Evolutionary conservation across 1,140 invertebrate genomes (phyloP).

Genomic region (Amphibalanus amphitrite): DNA sequence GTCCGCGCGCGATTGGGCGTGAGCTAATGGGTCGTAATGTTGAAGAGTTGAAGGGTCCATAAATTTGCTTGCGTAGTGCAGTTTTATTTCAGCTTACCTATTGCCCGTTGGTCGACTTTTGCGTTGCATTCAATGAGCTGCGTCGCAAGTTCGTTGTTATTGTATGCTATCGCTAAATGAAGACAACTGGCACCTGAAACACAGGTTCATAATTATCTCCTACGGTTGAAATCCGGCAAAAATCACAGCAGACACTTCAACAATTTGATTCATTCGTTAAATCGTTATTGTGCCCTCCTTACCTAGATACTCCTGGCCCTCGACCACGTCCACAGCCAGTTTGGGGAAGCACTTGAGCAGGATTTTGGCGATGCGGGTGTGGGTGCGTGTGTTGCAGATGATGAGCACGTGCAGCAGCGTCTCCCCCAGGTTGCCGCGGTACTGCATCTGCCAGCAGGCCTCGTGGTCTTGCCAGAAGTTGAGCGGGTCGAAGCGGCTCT

Average conservation of each 20-base stretch:
- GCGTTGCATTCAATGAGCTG: conserved; percentile 77
- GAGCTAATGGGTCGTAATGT: too few species aligned
- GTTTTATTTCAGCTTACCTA: conserved; percentile 35
- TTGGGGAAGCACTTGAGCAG: conserved; percentile 81
- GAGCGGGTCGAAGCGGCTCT: conserved; percentile 60
- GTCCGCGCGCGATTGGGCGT: too few species aligned
- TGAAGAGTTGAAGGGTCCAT: too few species aligned
- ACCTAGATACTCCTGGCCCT: conserved; percentile 94
- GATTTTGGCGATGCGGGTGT: conserved; percentile 66
- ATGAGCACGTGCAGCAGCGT: conserved; percentile 84
- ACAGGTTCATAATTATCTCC: conserved; percentile 6
- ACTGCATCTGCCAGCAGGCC: conserved; percentile 94
- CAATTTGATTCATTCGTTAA: neutral
- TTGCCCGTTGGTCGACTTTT: conserved; percentile 76
- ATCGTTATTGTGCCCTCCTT: conserved; percentile 19
- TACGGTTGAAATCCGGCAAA: neutral
- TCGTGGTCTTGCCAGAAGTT: conserved; percentile 74
- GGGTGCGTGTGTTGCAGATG: conserved; percentile 77
- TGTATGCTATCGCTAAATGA: conserved; percentile 90
- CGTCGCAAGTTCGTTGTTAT: conserved; percentile 88
- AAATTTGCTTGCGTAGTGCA: too few species aligned
- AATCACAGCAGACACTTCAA: neutral
- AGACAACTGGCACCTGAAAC: conserved; percentile 66
- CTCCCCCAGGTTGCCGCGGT: conserved; percentile 84
- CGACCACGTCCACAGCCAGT: conserved; percentile 79